Evolutionary conservation across 2,797 vertebrate genomes (phyloP).

Genomic region (Sebastes minor): DNA sequence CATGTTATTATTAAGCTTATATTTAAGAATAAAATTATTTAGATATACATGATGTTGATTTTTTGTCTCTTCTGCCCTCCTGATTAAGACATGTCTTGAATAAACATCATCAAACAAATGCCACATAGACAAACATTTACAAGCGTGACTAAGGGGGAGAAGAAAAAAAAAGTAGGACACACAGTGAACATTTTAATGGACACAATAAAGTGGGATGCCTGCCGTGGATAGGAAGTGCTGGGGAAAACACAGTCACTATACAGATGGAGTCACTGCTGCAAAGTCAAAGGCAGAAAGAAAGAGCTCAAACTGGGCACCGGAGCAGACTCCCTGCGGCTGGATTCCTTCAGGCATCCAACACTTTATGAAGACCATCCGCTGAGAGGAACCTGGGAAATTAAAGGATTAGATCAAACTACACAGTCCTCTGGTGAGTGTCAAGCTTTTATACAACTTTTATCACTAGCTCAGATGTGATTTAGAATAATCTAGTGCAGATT

Average conservation of each 20-base stretch:
- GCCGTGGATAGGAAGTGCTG: constrained; percentile 50
- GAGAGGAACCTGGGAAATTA: constrained; percentile 8
- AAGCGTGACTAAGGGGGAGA: not conserved
- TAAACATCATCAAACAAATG: not conserved
- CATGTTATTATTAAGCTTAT: not conserved
- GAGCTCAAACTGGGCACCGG: constrained; percentile 55
- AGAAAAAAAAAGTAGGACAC: constrained; percentile 24
- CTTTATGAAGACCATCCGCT: constrained; percentile 54
- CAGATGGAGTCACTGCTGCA: constrained; percentile 55
- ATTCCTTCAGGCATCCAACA: constrained; percentile 46
- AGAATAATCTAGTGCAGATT: not conserved
- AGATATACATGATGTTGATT: not conserved
- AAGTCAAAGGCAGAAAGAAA: constrained; percentile 39
- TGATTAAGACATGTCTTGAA: not conserved
- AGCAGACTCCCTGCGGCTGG: constrained; percentile 58
- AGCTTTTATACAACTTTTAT: constrained; percentile 9
- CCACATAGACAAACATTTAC: constrained; percentile 39
- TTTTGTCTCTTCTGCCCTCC: not conserved
- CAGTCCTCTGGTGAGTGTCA: constrained; percentile 37
- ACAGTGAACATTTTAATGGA: constrained; percentile 53
- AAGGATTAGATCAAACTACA: constrained; percentile 26
- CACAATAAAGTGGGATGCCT: constrained; percentile 59
- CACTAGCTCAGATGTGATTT: not conserved
- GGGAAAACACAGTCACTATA: constrained; percentile 33
- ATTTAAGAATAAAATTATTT: constrained; percentile 14